Conservation (phyloP, 2,113 vertebrate species). For the Genyomyrus donnyi region DNA sequence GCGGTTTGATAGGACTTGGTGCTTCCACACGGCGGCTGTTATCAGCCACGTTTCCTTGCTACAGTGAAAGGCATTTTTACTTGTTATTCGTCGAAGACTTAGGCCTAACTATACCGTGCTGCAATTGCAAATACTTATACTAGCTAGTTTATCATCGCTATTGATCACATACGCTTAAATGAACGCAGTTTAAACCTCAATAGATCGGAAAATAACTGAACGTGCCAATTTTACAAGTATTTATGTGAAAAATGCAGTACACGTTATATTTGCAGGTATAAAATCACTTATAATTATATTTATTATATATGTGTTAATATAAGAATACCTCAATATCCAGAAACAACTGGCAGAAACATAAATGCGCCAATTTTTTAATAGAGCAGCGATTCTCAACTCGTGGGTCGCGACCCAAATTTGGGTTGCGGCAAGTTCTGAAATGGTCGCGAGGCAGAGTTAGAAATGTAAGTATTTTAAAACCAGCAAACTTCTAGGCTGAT, state of each 20-base stretch:
- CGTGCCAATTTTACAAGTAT: neutral
- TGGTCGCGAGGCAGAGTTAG: no score
- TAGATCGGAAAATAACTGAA: neutral
- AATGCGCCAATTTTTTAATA: neutral
- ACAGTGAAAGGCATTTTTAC: neutral
- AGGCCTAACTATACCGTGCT: neutral
- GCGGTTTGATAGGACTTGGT: neutral
- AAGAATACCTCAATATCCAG: neutral
- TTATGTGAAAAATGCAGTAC: neutral
- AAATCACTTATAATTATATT: neutral
- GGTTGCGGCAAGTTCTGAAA: no score
- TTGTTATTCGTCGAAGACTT: neutral
- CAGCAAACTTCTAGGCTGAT: no score
- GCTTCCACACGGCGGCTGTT: neutral
- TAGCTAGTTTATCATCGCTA: neutral
- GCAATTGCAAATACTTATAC: neutral
- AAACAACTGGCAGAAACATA: neutral
- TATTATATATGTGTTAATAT: neutral
- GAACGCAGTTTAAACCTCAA: neutral
- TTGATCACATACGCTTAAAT: neutral
- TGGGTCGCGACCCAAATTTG: no score
- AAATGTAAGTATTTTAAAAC: no score
- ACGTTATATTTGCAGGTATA: neutral
- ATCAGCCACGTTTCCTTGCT: neutral
- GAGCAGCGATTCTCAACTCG: no score